Evolutionary conservation across 2,888 invertebrate genomes (phyloP).

Genomic region (Lycophotia porphyrea): DNA sequence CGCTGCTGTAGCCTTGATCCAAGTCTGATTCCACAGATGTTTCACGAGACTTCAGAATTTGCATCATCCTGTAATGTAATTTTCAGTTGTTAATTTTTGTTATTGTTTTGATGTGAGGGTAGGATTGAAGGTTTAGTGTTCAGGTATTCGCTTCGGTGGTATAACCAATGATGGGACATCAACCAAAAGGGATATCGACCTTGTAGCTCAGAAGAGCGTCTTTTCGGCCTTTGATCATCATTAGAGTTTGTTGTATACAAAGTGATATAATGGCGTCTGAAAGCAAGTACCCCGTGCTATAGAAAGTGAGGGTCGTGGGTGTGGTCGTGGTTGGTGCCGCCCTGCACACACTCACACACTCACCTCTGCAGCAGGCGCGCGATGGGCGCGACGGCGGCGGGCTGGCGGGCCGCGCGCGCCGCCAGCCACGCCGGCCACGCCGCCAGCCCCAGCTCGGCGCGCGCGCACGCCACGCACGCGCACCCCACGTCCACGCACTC

Average conservation of each 20-base stretch:
- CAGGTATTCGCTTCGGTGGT: slow-evolving; percentile 84
- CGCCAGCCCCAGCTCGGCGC: slow-evolving; percentile 81
- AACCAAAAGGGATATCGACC: slow-evolving; percentile 83
- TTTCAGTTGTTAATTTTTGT: not conserved
- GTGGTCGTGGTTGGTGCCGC: not conserved
- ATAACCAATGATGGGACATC: slow-evolving; percentile 85
- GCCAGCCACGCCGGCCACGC: slow-evolving; percentile 85
- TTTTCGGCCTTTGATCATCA: slow-evolving; percentile 82
- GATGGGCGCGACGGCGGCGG: slow-evolving; percentile 78
- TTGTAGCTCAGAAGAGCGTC: slow-evolving; percentile 71
- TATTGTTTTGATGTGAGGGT: not conserved
- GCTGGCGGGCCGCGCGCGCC: slow-evolving; percentile 66
- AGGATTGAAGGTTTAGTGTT: slow-evolving; percentile 23
- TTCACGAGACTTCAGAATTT: slow-evolving; percentile 82
- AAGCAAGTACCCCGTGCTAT: not conserved
- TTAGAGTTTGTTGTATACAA: slow-evolving; percentile 22
- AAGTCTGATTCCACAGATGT: slow-evolving; percentile 75
- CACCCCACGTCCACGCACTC: slow-evolving; percentile 84
- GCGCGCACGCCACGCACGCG: slow-evolving; percentile 86
- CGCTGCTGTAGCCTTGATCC: slow-evolving; percentile 86
- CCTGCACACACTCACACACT: not conserved
- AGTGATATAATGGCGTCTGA: not conserved
- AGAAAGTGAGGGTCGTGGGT: not conserved
- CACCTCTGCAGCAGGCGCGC: slow-evolving; percentile 77
- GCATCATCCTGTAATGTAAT: slow-evolving; percentile 84